Evolutionary conservation across 2,888 invertebrate genomes (phyloP), one percentile per base, ranked within the genome.

Genomic region (Limnephilus lunatus): DNA sequence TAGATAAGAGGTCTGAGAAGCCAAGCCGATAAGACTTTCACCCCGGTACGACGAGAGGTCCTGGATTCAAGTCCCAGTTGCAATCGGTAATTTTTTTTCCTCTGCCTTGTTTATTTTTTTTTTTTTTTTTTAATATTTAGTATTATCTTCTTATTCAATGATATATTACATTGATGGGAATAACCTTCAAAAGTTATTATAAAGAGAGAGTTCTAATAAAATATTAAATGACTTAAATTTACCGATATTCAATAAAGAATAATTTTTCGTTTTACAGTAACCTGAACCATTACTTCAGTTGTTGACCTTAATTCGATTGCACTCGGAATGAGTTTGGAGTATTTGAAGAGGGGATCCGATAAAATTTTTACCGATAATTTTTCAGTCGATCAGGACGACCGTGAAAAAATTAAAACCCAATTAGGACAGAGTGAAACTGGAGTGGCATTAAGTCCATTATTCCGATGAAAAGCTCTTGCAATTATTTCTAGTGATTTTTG

Each of bases 281-380:
- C 83, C 91, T 90, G 90, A 91, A 92, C 90, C 85, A 91, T 92
- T 92, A 91, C 90, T 91, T 91, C 88, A 86, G 91, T 90, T 68
- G 19, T 68, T 91, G 92, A 80, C 80, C 92, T 81, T 91, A 92
- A 92, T 92, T 92, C 91, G 87, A 87, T 91, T 48, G 25, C 90
- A 30, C 15, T 9, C 31, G 87, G 31, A 53, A 48, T 53, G 68
- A 87, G 35, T 32, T 85, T 86, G 11, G 31, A 53, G 35, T 81
- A 39, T 89, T 88, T 35, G 88, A 80, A 30, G 39, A 32, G 39
- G 35, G 80, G 32, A 81, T 89, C 81, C 80, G 80, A 35, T 89
- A 80, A 80, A 35, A 35, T 14, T 89, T 80, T 80, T 68, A 80
- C 80, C 81, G 88, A 89, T 89, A 89, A 89, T 89, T 89, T 81